Percentiles rank a stretch among this genome's conserved stretches.
phyloP scores from a whole-genome alignment of 2,113 vertebrate species.

The Gymnarchus niloticus region DNA sequence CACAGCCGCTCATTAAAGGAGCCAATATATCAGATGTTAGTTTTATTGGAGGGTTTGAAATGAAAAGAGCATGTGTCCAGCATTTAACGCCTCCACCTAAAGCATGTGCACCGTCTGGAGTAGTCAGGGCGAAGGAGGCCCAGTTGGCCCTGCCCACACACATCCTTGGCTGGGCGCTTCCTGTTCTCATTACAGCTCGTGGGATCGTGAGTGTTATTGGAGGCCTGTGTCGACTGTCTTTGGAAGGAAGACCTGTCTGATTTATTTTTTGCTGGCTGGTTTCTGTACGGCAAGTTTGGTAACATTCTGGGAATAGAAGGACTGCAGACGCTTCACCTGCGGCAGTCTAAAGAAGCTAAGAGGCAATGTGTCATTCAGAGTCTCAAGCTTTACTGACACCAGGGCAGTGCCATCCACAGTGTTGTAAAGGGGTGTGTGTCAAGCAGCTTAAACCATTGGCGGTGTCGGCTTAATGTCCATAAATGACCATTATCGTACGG shows the following conservation, averaged over 20 bases:
- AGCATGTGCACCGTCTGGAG: constrained; percentile 21
- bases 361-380: neutral
- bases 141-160: constrained; percentile 17
- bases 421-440: neutral
- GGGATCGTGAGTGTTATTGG: neutral
- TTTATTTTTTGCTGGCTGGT: neutral
- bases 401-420: neutral
- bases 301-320: neutral
- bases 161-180: neutral
- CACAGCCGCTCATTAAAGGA: constrained; percentile 42
- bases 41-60: constrained; percentile 32
- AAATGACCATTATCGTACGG: no score
- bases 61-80: constrained; percentile 26
- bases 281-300: neutral
- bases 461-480: neutral
- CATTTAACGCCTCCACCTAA: constrained; percentile 31
- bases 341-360: neutral
- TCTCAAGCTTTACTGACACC: neutral
- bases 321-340: neutral
- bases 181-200: neutral
- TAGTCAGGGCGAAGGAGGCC: neutral
- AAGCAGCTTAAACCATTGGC: neutral
- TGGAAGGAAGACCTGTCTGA: no score
- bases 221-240: neutral
- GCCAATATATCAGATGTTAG: constrained; percentile 43